These are phyloP conservation scores for Heloderma charlesbogerti DNA, from an alignment of 2,113 vertebrate genomes.

Conservation along the genomic window DNA sequence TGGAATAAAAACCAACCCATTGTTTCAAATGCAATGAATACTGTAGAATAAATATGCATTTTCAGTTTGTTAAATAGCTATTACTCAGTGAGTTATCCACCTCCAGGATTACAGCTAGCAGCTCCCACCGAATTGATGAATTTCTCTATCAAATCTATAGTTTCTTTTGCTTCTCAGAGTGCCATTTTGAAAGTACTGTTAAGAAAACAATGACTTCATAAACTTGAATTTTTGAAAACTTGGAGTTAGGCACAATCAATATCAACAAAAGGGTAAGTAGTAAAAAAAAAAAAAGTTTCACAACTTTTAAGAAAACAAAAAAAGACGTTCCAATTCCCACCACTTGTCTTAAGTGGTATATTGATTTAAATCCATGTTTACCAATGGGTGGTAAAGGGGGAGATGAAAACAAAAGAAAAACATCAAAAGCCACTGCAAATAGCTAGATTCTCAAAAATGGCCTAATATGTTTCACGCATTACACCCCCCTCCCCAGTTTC, in stretches of 20 bases:
- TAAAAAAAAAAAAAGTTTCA: background rate
- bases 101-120: background rate
- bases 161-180: background rate
- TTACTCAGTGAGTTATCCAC: constrained; percentile 16
- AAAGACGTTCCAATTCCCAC: background rate
- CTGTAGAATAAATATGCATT: background rate
- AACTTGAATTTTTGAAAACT: background rate
- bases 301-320: background rate
- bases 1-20: background rate
- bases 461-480: background rate
- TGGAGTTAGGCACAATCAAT: background rate
- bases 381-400: too few relatives aligned
- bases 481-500: background rate
- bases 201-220: background rate
- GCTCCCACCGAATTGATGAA: background rate
- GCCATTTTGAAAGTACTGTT: background rate
- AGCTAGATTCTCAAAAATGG: background rate
- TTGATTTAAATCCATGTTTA: background rate
- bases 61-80: constrained; percentile 11
- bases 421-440: background rate
- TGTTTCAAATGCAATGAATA: constrained; percentile 9
- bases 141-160: constrained; percentile 10
- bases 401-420: background rate
- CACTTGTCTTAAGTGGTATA: background rate
- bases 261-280: background rate